phyloP scores from a whole-genome alignment of 2,888 invertebrate species.

The Amblyjoppa proteus region DNA sequence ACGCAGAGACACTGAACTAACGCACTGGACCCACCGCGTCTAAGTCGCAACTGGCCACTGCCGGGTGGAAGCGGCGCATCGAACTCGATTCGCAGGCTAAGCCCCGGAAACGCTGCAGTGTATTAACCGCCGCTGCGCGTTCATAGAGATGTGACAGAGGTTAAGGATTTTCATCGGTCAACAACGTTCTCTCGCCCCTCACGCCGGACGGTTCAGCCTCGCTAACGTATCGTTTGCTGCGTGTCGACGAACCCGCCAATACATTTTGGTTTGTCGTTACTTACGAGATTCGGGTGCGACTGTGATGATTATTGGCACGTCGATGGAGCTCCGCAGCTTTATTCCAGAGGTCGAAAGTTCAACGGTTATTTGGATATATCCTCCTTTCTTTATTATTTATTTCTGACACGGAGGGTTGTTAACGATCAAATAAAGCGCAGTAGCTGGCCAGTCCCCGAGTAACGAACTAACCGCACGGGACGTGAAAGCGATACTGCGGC shows the following conservation, averaged over 20 bases:
- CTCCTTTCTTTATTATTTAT: slow-evolving; percentile 16
- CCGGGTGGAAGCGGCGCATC: slow-evolving; percentile 37
- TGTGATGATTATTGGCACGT: background rate
- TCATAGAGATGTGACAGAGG: slow-evolving; percentile 2
- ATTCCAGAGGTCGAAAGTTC: background rate
- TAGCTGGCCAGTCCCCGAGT: background rate
- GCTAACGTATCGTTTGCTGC: slow-evolving; percentile 1
- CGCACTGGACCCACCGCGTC: slow-evolving; percentile 34
- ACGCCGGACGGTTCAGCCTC: background rate
- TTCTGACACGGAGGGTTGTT: slow-evolving; percentile 17
- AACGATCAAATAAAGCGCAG: slow-evolving; percentile 7
- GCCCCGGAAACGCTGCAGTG: slow-evolving; percentile 57
- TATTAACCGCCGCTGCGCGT: slow-evolving; percentile 11
- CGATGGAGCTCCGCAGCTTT: background rate
- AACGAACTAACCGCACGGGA: slow-evolving; percentile 53
- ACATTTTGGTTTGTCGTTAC: background rate
- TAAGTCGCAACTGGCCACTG: slow-evolving; percentile 33
- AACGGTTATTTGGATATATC: slow-evolving; percentile 5
- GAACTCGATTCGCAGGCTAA: slow-evolving; percentile 31
- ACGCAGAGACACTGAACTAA: slow-evolving; percentile 27
- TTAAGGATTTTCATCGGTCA: background rate
- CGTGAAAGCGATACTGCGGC: slow-evolving; percentile 81
- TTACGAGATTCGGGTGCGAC: slow-evolving; percentile 9
- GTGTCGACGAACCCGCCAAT: slow-evolving; percentile 8
- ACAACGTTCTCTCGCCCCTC: background rate